Evolutionary conservation across 2,113 vertebrate genomes (phyloP).

Genomic region (Plestiodon gilberti): DNA sequence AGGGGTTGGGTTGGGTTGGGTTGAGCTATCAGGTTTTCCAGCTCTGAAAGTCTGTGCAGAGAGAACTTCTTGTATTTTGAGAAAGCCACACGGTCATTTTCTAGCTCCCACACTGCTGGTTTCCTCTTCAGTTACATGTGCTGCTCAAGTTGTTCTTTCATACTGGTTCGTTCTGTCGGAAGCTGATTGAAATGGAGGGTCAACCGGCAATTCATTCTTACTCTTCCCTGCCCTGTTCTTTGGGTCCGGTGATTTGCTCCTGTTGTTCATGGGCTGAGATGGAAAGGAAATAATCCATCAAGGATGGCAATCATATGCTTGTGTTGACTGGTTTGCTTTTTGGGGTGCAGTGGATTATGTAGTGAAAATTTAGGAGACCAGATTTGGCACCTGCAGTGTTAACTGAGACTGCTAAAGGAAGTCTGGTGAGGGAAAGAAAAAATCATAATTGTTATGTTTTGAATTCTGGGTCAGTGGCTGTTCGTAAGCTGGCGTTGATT

Average conservation of each 20-base stretch:
- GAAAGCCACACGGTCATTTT: slow-evolving; percentile 24
- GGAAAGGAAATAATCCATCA: background rate
- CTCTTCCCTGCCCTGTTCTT: no score
- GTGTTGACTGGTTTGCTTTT: background rate
- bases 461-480: slow-evolving; percentile 9
- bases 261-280: background rate
- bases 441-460: background rate
- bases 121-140: slow-evolving; percentile 6
- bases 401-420: background rate
- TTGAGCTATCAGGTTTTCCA: no score
- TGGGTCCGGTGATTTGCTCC: background rate
- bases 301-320: background rate
- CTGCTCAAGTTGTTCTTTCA: slow-evolving; percentile 32
- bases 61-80: slow-evolving; percentile 69
- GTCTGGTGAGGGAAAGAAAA: background rate
- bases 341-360: background rate
- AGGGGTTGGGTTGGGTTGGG: no score
- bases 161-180: background rate
- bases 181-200: no score
- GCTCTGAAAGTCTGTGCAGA: slow-evolving; percentile 67
- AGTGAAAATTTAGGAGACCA: background rate
- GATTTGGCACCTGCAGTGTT: background rate
- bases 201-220: no score
- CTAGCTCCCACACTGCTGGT: slow-evolving; percentile 17
- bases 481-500: slow-evolving; percentile 14